Base-by-base conservation (phyloP, 2,888 invertebrate species). In the Dyspetes luteomarginatus region DNA sequence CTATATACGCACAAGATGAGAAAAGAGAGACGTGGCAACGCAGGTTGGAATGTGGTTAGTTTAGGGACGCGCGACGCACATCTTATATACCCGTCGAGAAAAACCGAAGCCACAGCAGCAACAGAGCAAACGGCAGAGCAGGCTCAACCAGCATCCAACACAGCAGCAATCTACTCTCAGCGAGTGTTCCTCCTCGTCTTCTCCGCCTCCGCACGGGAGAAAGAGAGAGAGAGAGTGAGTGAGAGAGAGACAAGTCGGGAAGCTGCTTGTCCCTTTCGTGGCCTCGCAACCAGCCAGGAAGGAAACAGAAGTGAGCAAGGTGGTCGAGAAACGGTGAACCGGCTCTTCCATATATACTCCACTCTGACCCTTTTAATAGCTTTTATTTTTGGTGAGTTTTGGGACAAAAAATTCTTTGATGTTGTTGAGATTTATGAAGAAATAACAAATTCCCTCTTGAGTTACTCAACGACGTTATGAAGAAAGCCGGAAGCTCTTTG, bases 21-120 rank as follows among this genome's bases (percentile, higher is more conserved):
- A 48, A 17, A 48, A 75, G 67, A 58, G 85, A 87, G 86, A 89
- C 88, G 86, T 89, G 88, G 89, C 89, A 89, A 88, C 88, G 86
- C 85, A 84, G 83, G 84, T 83, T 86, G 86, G 88, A 89, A 89
- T 89, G 89, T 86, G 84, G 85, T 81, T 84, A 85, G 87, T 87
- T 85, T 86, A 86, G 87, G 86, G 86, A 87, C 85, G 85, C 84
- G 80, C 81, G 86, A 83, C 84, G 83, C 85, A n/a, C n/a, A 24
- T 52, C 9, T 24, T 52, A 22, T 52, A 22, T 48, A 48, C 85
- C 85, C 84, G 83, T 84, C 86, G 85, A 83, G 83, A 82, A 81
- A 71, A 81, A 60, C 65, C 28, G 19, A 24, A 28, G 22, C 24
- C 19, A 62, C 28, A 71, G 45, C 22, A 50, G 60, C 69, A 24